These are phyloP conservation scores for Murina feae DNA, from an alignment of 2,113 vertebrate species.

Conservation along the genomic window DNA sequence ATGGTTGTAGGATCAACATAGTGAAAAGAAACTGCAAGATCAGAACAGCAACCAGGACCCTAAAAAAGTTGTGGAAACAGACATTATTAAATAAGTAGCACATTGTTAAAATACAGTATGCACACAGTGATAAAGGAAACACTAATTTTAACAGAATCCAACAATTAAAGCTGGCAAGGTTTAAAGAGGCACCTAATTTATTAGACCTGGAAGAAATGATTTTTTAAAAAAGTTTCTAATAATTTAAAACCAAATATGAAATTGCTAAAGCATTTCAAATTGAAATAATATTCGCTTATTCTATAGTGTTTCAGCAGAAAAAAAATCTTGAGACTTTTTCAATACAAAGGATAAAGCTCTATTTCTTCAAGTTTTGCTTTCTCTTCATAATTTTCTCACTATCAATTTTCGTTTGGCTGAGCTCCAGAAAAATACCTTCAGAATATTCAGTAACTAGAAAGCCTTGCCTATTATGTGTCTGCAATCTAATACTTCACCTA, in stretches of 20 bases:
- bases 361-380: slow-evolving; percentile 32
- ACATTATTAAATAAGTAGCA: slow-evolving; percentile 20
- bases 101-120: not conserved
- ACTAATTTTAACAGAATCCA: not conserved
- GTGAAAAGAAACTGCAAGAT: slow-evolving; percentile 90
- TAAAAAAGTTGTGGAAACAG: slow-evolving; percentile 72
- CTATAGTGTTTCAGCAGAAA: not conserved
- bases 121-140: not conserved
- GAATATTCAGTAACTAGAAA: not conserved
- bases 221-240: not conserved
- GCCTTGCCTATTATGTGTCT: not conserved
- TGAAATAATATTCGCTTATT: not conserved
- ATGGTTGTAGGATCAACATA: slow-evolving; percentile 85
- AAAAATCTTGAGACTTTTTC: slow-evolving; percentile 5
- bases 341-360: not conserved
- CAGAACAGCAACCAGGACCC: slow-evolving; percentile 93
- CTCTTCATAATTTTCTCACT: not conserved
- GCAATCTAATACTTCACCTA: not conserved
- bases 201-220: not conserved
- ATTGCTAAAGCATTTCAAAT: not conserved
- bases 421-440: not conserved
- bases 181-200: slow-evolving; percentile 9
- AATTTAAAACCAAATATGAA: slow-evolving; percentile 39
- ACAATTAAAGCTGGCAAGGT: not conserved
- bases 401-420: not conserved